A percentile compares a stretch with the other conserved stretches of the same genome.
These are phyloP conservation scores for Amia ocellicauda DNA, from an alignment of 2,113 vertebrate species.

Conservation along the genomic window DNA sequence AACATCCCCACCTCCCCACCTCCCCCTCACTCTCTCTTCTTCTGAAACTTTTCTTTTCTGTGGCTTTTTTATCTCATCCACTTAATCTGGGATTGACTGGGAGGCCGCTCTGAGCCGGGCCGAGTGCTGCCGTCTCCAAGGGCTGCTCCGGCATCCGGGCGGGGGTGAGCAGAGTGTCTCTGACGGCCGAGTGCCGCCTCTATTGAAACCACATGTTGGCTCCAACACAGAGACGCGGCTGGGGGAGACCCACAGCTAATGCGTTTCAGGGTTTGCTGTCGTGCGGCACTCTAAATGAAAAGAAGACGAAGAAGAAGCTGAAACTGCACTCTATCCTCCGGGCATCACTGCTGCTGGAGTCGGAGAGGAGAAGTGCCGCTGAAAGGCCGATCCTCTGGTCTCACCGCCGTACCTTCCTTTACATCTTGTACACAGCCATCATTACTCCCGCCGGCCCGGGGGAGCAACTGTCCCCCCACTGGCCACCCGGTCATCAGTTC, in stretches of 20 bases:
- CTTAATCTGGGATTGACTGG: conserved; percentile 66
- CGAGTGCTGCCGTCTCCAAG: conserved; percentile 50
- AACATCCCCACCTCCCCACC: background rate
- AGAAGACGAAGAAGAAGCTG: conserved; percentile 23
- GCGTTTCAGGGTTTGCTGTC: conserved; percentile 40
- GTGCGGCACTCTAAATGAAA: conserved; percentile 30
- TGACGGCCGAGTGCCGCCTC: conserved; percentile 58
- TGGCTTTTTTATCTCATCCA: conserved; percentile 59
- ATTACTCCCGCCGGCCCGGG: conserved; percentile 35
- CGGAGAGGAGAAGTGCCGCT: conserved; percentile 25
- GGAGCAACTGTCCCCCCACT: conserved; percentile 43
- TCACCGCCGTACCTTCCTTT: conserved; percentile 27
- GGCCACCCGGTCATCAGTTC: conserved; percentile 38
- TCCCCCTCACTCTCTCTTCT: conserved; percentile 11
- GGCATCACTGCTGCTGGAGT: too few species aligned
- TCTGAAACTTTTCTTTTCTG: conserved; percentile 44
- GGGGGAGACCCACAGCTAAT: conserved; percentile 52
- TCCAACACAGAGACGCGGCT: conserved; percentile 47
- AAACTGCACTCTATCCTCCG: conserved; percentile 33
- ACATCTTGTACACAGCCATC: conserved; percentile 18
- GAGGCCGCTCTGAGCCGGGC: conserved; percentile 50
- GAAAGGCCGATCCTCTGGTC: conserved; percentile 30
- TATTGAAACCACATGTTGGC: conserved; percentile 72
- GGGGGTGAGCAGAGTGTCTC: conserved; percentile 68
- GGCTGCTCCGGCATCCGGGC: conserved; percentile 64